phyloP scores from a whole-genome alignment of 2,797 vertebrate species.

The Lepilemur septentrionalis region DNA sequence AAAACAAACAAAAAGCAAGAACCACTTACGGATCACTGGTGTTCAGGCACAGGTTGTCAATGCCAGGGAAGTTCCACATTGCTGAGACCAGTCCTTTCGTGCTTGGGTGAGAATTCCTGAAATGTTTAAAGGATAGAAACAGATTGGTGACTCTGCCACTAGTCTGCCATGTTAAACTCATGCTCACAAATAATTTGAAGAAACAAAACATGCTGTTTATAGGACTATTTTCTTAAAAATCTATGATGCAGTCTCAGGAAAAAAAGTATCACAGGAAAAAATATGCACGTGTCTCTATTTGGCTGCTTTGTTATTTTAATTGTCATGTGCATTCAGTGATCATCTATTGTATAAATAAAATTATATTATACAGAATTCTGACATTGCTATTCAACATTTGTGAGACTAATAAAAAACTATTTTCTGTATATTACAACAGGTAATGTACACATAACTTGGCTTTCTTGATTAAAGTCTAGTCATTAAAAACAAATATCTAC shows the following conservation, averaged over 20 bases:
- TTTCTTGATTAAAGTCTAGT: neutral
- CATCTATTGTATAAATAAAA: neutral
- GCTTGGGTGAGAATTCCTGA: slow-evolving; percentile 90
- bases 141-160: neutral
- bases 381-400: neutral
- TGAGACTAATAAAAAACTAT: neutral
- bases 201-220: neutral
- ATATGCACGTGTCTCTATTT: neutral
- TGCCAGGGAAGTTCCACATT: slow-evolving; percentile 93
- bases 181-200: neutral
- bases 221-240: neutral
- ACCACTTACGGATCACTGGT: slow-evolving; percentile 84
- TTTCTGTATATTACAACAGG: neutral
- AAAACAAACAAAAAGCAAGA: neutral
- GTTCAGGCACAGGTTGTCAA: slow-evolving; percentile 90
- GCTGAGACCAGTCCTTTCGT: slow-evolving; percentile 86
- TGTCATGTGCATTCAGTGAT: neutral
- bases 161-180: neutral
- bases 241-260: neutral
- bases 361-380: neutral
- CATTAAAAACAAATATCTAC: slow-evolving; percentile 32
- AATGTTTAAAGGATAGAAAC: slow-evolving; percentile 51
- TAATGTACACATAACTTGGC: neutral
- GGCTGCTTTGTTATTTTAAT: neutral
- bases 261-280: neutral